phyloP scores from a whole-genome alignment of 2,113 vertebrate species.

The Phyllostomus hastatus region DNA sequence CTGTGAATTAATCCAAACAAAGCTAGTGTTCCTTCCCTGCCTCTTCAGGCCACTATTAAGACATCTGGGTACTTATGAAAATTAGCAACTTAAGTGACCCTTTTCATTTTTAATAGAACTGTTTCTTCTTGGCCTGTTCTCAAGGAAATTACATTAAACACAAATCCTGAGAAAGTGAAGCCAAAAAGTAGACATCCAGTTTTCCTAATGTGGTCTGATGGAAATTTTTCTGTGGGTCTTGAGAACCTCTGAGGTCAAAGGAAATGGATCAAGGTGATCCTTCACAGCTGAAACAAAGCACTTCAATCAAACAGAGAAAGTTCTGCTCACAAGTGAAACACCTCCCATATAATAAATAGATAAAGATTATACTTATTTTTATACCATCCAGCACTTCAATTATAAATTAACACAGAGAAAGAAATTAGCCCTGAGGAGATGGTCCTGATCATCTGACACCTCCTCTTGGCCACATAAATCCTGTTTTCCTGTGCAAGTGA shows the following conservation, averaged over 20 bases:
- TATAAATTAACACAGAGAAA: background rate
- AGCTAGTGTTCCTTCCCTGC: background rate
- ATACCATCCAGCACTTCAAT: background rate
- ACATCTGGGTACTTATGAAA: background rate
- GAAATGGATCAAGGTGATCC: background rate
- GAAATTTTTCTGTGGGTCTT: background rate
- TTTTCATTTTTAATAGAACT: background rate
- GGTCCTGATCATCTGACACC: background rate
- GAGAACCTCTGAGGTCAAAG: background rate
- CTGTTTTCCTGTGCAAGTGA: background rate
- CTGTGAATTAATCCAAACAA: background rate
- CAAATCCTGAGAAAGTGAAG: background rate
- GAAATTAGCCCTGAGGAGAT: background rate
- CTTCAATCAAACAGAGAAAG: background rate
- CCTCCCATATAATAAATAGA: background rate
- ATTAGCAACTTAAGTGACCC: background rate
- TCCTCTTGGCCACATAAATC: background rate
- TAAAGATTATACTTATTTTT: background rate
- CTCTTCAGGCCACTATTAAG: background rate
- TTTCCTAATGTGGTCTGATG: background rate
- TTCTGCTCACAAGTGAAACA: background rate
- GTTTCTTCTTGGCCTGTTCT: background rate
- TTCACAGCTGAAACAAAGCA: background rate
- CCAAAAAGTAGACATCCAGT: background rate
- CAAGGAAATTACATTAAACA: background rate